phyloP scores from a whole-genome alignment of 2,113 vertebrate genomes.

The Thunnus maccoyii region DNA sequence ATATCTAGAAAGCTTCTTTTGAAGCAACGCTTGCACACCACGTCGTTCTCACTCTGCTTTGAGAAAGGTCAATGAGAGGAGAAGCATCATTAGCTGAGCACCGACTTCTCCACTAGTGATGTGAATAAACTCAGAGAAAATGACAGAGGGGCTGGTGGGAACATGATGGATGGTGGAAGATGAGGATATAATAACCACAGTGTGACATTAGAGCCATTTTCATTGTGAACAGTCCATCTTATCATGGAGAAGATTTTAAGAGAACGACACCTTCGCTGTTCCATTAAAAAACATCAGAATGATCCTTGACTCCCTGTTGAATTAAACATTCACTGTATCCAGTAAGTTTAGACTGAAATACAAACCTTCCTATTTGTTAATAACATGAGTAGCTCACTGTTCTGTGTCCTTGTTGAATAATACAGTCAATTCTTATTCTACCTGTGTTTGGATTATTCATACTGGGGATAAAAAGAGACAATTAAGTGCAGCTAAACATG shows the following conservation, averaged over 20 bases:
- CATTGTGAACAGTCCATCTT: no score
- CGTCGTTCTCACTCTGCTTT: constrained; percentile 12
- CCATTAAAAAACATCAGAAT: no score
- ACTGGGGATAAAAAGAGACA: background rate
- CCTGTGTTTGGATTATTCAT: background rate
- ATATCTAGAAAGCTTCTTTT: no score
- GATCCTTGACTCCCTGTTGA: no score
- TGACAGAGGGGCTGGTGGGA: constrained; percentile 11
- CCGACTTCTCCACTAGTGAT: constrained; percentile 17
- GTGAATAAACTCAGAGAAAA: constrained; percentile 44
- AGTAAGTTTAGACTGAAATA: background rate
- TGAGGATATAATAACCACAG: constrained; percentile 46
- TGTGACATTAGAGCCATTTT: constrained; percentile 13
- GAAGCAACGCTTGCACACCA: constrained; percentile 18
- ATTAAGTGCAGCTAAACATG: no score
- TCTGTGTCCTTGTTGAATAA: background rate
- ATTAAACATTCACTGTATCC: no score
- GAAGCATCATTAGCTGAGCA: constrained; percentile 55
- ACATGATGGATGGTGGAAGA: constrained; percentile 52
- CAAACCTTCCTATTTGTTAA: background rate
- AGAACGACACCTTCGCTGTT: no score
- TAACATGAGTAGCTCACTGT: background rate
- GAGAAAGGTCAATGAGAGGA: constrained; percentile 61
- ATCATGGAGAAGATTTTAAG: no score
- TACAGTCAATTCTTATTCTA: background rate